Percentiles rank a stretch among this genome's conserved stretches.
These are phyloP conservation scores for Sarcoramphus papa DNA, from an alignment of 2,797 vertebrate species.

Conservation along the genomic window DNA sequence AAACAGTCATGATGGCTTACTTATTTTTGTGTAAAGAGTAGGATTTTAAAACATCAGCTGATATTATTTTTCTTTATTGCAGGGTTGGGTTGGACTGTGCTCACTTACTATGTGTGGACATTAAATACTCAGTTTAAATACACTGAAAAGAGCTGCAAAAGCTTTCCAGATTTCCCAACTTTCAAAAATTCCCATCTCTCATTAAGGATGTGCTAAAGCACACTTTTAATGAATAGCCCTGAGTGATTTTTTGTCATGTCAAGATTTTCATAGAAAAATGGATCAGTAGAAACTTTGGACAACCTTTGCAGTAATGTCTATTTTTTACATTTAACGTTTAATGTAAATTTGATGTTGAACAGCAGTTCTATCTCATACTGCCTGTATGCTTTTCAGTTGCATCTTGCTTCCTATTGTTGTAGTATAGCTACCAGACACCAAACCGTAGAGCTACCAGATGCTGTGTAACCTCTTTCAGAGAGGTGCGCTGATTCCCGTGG, in stretches of 20 bases:
- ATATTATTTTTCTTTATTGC: background rate
- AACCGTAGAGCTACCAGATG: background rate
- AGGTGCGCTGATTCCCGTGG: fast-evolving
- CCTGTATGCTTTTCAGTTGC: background rate
- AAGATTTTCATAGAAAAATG: background rate
- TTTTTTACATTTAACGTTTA: background rate
- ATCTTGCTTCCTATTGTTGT: background rate
- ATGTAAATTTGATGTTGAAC: background rate
- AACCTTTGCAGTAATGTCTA: background rate
- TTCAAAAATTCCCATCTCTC: background rate
- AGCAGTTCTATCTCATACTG: background rate
- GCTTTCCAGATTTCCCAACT: background rate
- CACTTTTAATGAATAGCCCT: background rate
- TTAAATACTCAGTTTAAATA: background rate
- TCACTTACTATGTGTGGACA: background rate
- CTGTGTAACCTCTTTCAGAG: background rate
- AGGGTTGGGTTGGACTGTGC: background rate
- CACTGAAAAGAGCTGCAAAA: background rate
- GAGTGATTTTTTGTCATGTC: background rate
- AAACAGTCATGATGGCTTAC: background rate
- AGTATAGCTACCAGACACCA: background rate
- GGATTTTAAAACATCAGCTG: background rate
- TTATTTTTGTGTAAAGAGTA: background rate
- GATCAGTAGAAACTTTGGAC: background rate
- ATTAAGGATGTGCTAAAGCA: background rate